Percentiles rank a stretch among this genome's conserved stretches.
Conservation (phyloP, 2,888 invertebrate species). For the Metacarcinus magister region DNA sequence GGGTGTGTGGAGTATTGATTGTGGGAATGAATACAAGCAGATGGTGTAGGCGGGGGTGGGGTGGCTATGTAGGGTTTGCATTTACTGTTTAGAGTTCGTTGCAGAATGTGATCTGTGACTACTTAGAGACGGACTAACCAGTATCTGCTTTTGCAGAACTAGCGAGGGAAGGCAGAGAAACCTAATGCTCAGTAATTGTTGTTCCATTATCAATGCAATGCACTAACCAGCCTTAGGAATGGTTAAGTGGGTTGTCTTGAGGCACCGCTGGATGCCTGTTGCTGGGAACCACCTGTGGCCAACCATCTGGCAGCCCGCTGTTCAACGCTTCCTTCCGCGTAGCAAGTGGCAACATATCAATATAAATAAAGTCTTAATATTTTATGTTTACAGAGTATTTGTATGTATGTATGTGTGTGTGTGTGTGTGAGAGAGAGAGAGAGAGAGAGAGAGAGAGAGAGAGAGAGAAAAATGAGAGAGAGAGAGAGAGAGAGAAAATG, state of each 20-base stretch:
- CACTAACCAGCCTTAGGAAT: background rate
- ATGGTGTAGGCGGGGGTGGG: background rate
- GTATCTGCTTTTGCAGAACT: background rate
- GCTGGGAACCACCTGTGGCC: slow-evolving; percentile 75
- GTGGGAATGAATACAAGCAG: slow-evolving; percentile 50
- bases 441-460: slow-evolving; percentile 9
- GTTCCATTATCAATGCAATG: background rate
- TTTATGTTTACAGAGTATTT: background rate
- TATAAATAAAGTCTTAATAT: background rate
- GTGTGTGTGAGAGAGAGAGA: background rate
- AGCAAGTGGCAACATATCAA: background rate
- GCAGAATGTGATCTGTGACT: background rate
- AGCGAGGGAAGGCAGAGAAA: background rate
- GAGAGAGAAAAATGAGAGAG: background rate
- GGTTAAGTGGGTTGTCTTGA: slow-evolving; percentile 21
- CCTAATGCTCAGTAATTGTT: background rate
- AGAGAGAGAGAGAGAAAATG: background rate
- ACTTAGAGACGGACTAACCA: background rate
- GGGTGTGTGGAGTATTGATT: slow-evolving; percentile 56
- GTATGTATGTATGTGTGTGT: too few species aligned
- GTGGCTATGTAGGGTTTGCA: background rate
- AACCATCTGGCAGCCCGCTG: slow-evolving; percentile 67
- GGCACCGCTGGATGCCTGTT: slow-evolving; percentile 68
- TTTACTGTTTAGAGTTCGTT: background rate
- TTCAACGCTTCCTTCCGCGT: background rate